Conservation (phyloP, 2,113 vertebrate genomes). For the Eulacestoma nigropectus region DNA sequence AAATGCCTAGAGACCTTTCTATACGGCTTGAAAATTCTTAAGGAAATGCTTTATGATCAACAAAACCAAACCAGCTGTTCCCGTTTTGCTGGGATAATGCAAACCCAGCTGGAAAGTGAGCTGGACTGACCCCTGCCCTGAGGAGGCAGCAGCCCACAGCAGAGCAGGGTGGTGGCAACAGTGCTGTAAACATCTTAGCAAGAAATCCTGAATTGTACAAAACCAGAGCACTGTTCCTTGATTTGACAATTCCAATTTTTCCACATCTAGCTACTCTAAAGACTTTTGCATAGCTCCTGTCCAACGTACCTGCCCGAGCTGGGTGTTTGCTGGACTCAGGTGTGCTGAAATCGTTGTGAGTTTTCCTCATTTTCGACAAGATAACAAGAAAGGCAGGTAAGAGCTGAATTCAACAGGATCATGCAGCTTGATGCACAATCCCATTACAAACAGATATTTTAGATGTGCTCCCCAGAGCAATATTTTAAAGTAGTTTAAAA, state of each 20-base stretch:
- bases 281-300: neutral
- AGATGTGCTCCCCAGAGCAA: neutral
- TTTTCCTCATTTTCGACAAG: neutral
- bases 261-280: neutral
- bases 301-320: neutral
- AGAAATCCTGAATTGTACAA: neutral
- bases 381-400: neutral
- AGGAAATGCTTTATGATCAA: conserved; percentile 5
- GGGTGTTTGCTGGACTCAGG: neutral
- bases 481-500: neutral
- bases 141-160: neutral
- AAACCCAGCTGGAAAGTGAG: neutral
- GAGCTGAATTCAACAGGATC: neutral
- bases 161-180: neutral
- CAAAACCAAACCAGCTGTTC: conserved; percentile 22
- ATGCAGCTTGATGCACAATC: neutral
- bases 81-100: conserved; percentile 1
- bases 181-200: neutral
- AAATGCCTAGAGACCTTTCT: neutral
- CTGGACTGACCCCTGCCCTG: neutral
- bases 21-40: neutral
- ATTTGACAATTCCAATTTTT: neutral
- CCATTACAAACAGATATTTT: neutral
- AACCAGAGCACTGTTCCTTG: fast-evolving
- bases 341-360: neutral